phyloP scores from a whole-genome alignment of 2,113 vertebrate species.

The Sceloporus undulatus region DNA sequence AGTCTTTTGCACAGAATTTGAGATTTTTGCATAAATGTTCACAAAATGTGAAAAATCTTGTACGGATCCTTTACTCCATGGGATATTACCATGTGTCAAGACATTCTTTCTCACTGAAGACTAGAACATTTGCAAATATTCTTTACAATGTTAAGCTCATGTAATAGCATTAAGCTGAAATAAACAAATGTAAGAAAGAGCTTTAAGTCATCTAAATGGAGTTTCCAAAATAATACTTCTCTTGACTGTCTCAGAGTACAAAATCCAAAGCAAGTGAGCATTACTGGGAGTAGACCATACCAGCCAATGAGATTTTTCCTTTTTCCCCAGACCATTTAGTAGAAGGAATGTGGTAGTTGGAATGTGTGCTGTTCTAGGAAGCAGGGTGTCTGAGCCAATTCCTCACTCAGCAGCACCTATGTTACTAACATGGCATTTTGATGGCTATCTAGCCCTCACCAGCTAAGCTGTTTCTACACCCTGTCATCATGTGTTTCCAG shows the following conservation, averaged over 20 bases:
- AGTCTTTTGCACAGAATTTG: no score
- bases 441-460: slow-evolving; percentile 49
- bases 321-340: slow-evolving; percentile 12
- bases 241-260: background rate
- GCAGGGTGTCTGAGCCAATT: slow-evolving; percentile 68
- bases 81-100: no score
- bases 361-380: slow-evolving; percentile 40
- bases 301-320: fast-evolving
- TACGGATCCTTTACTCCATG: no score
- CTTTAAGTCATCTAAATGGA: slow-evolving; percentile 34
- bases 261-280: background rate
- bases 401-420: slow-evolving; percentile 63
- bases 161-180: background rate
- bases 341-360: background rate
- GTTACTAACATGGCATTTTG: slow-evolving; percentile 68
- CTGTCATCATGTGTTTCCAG: slow-evolving; percentile 64
- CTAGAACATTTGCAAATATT: background rate
- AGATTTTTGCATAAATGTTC: no score
- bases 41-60: no score
- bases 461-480: slow-evolving; percentile 63
- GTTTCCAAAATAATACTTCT: background rate
- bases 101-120: no score
- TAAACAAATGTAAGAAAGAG: background rate
- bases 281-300: background rate
- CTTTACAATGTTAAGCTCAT: no score